Conservation (phyloP, 2,888 invertebrate genomes). For the Hoplodrina blanda region DNA sequence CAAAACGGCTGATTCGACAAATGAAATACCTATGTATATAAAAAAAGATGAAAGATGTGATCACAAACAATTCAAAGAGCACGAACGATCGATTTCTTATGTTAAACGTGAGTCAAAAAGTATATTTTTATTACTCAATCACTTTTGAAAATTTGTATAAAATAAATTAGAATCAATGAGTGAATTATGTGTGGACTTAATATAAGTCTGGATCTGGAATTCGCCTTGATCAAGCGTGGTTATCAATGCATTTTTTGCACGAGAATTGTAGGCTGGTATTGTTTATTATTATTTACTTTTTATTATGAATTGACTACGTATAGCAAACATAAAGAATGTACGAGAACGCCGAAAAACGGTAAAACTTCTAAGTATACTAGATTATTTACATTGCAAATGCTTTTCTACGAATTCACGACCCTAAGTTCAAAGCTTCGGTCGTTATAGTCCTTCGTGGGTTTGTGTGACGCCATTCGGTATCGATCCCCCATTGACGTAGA, state of each 20-base stretch:
- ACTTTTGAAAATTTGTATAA: neutral
- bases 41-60: conserved; percentile 23
- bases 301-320: too few species aligned
- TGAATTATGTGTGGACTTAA: neutral
- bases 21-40: neutral
- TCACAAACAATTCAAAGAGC: conserved; percentile 27
- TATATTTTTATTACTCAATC: conserved; percentile 10
- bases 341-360: conserved; percentile 3
- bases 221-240: too few species aligned
- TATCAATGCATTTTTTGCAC: too few species aligned
- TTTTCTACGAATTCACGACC: conserved; percentile 15
- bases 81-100: conserved; percentile 9
- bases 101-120: conserved; percentile 11
- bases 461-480: conserved; percentile 31
- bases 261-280: too few species aligned
- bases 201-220: too few species aligned
- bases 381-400: conserved; percentile 32
- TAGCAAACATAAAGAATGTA: neutral
- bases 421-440: conserved; percentile 29
- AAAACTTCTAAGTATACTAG: neutral
- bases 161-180: neutral
- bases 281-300: too few species aligned
- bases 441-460: conserved; percentile 13
- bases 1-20: neutral
- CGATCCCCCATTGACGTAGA: conserved; percentile 32